Evolutionary conservation across 2,113 vertebrate genomes (phyloP).

Genomic region (Cacatua alba): DNA sequence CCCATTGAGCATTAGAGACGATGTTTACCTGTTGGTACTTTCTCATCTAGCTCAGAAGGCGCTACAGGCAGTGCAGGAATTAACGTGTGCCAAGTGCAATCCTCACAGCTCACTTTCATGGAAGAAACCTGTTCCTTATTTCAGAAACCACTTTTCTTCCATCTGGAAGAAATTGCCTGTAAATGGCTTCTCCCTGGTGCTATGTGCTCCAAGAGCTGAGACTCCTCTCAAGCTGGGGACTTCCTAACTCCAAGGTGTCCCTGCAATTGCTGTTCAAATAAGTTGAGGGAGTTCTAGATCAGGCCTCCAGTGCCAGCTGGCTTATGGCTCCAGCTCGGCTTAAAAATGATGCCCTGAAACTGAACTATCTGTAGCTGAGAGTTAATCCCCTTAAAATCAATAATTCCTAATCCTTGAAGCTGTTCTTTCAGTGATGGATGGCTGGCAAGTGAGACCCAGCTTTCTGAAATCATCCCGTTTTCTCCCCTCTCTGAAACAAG

Average conservation of each 20-base stretch:
- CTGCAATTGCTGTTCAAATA: constrained; percentile 29
- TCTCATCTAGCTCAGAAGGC: neutral
- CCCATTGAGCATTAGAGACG: neutral
- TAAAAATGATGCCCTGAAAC: constrained; percentile 51
- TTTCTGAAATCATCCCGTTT: constrained; percentile 5
- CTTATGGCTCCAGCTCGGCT: neutral
- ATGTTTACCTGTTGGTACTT: constrained; percentile 3
- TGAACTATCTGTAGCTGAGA: constrained; percentile 49
- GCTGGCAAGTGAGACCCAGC: constrained; percentile 15
- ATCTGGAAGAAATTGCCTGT: constrained; percentile 26
- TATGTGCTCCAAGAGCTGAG: constrained; percentile 19
- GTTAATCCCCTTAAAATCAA: constrained; percentile 61
- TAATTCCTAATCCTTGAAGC: constrained; percentile 45
- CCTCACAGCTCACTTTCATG: neutral
- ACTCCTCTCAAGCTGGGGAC: neutral
- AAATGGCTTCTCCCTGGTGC: constrained; percentile 39
- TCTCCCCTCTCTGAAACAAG: neutral
- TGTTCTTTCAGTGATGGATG: constrained; percentile 10
- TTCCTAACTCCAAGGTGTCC: constrained; percentile 20
- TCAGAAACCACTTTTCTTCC: constrained; percentile 23
- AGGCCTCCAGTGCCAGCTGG: constrained; percentile 1
- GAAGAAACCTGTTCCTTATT: neutral
- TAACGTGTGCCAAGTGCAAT: neutral
- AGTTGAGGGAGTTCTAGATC: constrained; percentile 24
- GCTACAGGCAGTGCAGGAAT: neutral